Base-by-base conservation (phyloP, 2,113 vertebrate species). In the Zootoca vivipara region DNA sequence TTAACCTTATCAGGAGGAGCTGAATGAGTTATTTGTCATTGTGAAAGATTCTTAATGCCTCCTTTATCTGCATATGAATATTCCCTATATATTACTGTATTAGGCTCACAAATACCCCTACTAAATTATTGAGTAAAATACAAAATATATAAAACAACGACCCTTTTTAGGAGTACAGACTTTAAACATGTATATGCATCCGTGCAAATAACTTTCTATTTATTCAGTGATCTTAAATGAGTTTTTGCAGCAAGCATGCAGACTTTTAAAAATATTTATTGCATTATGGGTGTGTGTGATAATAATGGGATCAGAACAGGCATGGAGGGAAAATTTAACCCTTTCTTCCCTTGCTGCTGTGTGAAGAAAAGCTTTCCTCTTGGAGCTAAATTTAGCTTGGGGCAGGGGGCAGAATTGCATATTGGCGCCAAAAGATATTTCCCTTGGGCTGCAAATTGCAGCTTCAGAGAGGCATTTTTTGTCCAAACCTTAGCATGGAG, bases 1-100 rank as follows among this genome's bases (percentile, higher is more conserved):
- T 88, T 78, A 56, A 69, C 24, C 80, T 77, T 65, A 52, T 67
- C 15, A 77, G n/a, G 35, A 88, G n/a, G 30, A 77, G 40, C 22
- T 52, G 30, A 46, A 35, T 28, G 33, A 83, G 62, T n/a, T 16
- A 69, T 56, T 69, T 77, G 42, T 77, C 40, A 77, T 56, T 42
- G 38, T 78, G 22, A 67, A 83, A 77, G 72, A 83, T 67, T 78
- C 30, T 26, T 20, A 77, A 62, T 75, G 24, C 73, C 38, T 35
- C 38, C 80, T 77, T 83, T 65, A 52, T 67, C n/a, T 83, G 40
- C 56, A 75, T 67, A 67, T 72, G 42, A 81, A 81, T 38, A 87
- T 42, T 81, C 85, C 67, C 26, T 58, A 30, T 69, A 87, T 13
- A 87, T 79, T 58, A n/a, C n/a, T n/a, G n/a, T n/a, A 73, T 87